These are phyloP conservation scores for Drosophila incognita DNA, from an alignment of 2,888 invertebrate species.

Conservation along the genomic window DNA sequence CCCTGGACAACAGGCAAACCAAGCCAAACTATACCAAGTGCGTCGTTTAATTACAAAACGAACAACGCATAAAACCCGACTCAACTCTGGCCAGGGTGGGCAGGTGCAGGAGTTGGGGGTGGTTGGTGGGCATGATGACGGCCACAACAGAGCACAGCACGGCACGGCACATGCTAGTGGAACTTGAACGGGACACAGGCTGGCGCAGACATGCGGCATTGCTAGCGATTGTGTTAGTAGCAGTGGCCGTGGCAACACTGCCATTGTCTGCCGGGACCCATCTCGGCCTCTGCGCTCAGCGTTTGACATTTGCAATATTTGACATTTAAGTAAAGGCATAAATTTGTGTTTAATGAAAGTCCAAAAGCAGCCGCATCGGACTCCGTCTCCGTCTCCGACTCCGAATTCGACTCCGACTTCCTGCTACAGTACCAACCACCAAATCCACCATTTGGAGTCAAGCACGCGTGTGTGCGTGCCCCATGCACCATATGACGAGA, in stretches of 20 bases:
- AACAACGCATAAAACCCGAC: conserved; percentile 79
- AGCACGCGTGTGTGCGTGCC: conserved; percentile 38
- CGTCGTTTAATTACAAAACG: conserved; percentile 81
- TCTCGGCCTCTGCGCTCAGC: conserved; percentile 39
- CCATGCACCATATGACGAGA: conserved; percentile 53
- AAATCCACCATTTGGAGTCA: conserved; percentile 22
- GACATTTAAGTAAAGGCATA: conserved; percentile 81
- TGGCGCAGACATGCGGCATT: conserved; percentile 47
- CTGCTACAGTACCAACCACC: conserved; percentile 8
- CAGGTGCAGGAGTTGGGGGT: conserved; percentile 8
- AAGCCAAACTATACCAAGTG: conserved; percentile 63
- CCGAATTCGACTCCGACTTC: not conserved
- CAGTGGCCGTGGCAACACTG: conserved; percentile 23
- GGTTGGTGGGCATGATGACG: conserved; percentile 29
- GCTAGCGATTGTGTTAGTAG: conserved; percentile 29
- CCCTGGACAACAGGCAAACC: conserved; percentile 38
- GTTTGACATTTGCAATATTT: conserved; percentile 80
- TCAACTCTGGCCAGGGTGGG: conserved; percentile 29
- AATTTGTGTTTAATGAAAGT: conserved; percentile 80
- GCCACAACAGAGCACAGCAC: conserved; percentile 17
- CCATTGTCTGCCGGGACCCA: conserved; percentile 52
- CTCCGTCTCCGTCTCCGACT: conserved; percentile 14
- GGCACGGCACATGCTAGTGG: conserved; percentile 32
- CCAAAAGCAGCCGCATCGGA: conserved; percentile 43
- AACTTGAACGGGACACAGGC: conserved; percentile 31